Percentiles rank a stretch among this genome's conserved stretches.
Evolutionary conservation across 2,113 vertebrate genomes (phyloP).

Genomic region (Pomatorhinus ruficollis): DNA sequence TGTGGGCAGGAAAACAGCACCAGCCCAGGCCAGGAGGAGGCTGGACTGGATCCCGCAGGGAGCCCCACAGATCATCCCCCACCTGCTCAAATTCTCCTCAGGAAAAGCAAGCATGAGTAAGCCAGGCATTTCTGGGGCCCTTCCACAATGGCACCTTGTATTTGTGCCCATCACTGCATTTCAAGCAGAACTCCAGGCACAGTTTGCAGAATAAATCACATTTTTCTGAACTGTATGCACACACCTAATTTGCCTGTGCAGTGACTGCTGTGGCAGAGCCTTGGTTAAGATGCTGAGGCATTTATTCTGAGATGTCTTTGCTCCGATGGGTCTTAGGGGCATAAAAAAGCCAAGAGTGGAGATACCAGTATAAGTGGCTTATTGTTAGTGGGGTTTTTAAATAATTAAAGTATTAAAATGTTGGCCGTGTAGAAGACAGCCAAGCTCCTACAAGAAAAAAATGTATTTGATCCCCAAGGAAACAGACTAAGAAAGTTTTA

Average conservation of each 20-base stretch:
- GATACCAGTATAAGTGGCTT: background rate
- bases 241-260: background rate
- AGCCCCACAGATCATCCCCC: background rate
- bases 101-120: background rate
- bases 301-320: background rate
- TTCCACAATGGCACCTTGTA: background rate
- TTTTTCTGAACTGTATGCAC: background rate
- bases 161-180: background rate
- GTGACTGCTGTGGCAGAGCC: background rate
- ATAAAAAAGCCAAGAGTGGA: background rate
- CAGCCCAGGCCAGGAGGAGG: background rate
- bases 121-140: background rate
- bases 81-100: background rate
- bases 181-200: background rate
- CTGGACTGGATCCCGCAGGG: accelerated
- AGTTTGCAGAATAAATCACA: background rate
- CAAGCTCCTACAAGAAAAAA: background rate
- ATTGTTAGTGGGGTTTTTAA: background rate
- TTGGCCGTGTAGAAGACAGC: background rate
- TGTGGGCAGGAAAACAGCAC: background rate
- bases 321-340: background rate
- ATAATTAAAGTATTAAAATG: background rate
- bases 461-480: background rate
- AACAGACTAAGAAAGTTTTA: background rate
- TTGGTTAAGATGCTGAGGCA: background rate